Conservation (phyloP, 1,140 invertebrate genomes). For the Heliothis virescens region DNA sequence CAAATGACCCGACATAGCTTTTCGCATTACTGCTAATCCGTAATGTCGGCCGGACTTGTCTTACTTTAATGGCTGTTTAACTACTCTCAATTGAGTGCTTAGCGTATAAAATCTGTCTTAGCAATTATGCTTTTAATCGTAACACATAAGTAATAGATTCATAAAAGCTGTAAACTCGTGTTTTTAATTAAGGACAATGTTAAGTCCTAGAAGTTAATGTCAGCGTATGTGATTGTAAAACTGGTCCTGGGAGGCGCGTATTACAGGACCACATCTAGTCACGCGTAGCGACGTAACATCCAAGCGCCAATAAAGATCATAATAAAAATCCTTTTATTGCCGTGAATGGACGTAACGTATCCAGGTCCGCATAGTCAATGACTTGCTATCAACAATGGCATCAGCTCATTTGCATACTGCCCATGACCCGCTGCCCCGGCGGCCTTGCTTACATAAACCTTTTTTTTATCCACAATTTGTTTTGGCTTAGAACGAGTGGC, state of each 20-base stretch:
- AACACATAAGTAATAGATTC: too few relatives aligned
- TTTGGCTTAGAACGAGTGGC: slow-evolving; percentile 27
- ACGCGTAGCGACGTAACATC: neutral
- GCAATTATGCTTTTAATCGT: slow-evolving; percentile 1
- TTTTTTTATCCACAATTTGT: slow-evolving; percentile 56
- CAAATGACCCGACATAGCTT: slow-evolving; percentile 23
- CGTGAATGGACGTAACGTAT: slow-evolving; percentile 43
- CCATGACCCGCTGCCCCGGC: slow-evolving; percentile 71
- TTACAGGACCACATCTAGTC: neutral
- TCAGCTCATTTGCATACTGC: slow-evolving; percentile 72
- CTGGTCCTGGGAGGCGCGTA: neutral
- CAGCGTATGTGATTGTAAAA: neutral
- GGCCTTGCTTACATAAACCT: slow-evolving; percentile 66
- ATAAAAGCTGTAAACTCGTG: too few relatives aligned
- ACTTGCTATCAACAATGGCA: slow-evolving; percentile 68
- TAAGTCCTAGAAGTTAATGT: too few relatives aligned
- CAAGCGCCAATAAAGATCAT: slow-evolving; percentile 9
- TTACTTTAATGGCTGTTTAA: neutral
- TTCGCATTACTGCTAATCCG: slow-evolving; percentile 29
- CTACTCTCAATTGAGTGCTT: slow-evolving; percentile 3
- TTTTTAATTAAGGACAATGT: too few relatives aligned
- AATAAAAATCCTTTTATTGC: slow-evolving; percentile 39
- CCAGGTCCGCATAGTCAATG: slow-evolving; percentile 52
- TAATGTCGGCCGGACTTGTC: slow-evolving; percentile 13
- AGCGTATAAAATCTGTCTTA: slow-evolving; percentile 3